Evolutionary conservation across 92 coral and sea anemone species (phyloP).

Genomic region (Anthopleura xanthogrammica): DNA sequence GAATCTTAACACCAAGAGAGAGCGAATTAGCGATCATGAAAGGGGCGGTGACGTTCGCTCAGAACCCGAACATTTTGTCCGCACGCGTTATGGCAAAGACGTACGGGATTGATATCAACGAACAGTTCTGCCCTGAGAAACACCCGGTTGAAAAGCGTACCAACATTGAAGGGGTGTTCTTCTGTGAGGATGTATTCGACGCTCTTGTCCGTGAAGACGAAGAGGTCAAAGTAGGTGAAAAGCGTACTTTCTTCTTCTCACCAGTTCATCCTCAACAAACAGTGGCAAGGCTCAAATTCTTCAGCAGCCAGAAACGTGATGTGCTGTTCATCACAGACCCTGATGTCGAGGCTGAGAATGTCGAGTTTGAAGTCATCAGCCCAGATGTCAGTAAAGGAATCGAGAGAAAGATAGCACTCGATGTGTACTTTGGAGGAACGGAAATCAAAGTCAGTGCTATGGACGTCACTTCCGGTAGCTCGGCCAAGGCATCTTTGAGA

Average conservation of each 20-base stretch:
- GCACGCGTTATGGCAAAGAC: conserved; percentile 55
- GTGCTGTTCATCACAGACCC: conserved; percentile 46
- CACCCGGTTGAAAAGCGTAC: conserved; percentile 45
- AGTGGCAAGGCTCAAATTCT: conserved; percentile 48
- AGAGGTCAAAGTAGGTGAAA: conserved; percentile 49
- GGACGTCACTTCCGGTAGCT: conserved; percentile 67
- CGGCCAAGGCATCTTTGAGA: conserved; percentile 67
- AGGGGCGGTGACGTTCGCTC: conserved; percentile 71
- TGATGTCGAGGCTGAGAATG: conserved; percentile 55
- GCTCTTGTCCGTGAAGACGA: conserved; percentile 52
- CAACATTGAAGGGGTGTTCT: conserved; percentile 42
- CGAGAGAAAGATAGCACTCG: conserved; percentile 41
- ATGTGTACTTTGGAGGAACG: conserved; percentile 62
- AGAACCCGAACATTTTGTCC: conserved; percentile 52
- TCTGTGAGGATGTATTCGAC: conserved; percentile 52
- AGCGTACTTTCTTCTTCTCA: conserved; percentile 42
- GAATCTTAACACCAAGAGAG: conserved; percentile 52
- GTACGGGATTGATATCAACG: conserved; percentile 48
- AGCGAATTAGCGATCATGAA: conserved; percentile 57
- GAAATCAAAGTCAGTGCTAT: conserved; percentile 58
- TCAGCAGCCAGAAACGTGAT: conserved; percentile 34
- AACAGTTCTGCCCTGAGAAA: conserved; percentile 36
- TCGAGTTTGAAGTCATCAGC: conserved; percentile 43
- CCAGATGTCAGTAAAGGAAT: conserved; percentile 53
- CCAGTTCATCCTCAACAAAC: conserved; percentile 48